A percentile compares a stretch with the other conserved stretches of the same genome.
Evolutionary conservation across 2,888 invertebrate genomes (phyloP).

Genomic region (Phengaris alcon): DNA sequence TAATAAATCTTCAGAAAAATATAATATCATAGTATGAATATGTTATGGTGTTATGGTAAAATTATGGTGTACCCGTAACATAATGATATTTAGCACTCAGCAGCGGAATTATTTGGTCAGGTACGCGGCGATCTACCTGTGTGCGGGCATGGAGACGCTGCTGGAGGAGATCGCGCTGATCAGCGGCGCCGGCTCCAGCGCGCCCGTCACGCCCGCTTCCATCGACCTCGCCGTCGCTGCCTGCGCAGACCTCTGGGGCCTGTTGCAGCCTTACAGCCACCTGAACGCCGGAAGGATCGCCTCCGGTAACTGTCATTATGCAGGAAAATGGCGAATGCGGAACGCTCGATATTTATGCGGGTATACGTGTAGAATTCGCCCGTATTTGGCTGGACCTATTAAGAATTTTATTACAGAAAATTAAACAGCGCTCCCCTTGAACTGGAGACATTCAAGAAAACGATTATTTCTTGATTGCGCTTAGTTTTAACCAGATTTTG

Average conservation of each 20-base stretch:
- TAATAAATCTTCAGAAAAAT: no score
- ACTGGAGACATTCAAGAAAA: no score
- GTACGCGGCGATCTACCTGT: constrained; percentile 92
- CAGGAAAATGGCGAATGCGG: neutral
- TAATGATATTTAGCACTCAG: neutral
- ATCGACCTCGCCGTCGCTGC: constrained; percentile 91
- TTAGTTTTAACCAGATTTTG: no score
- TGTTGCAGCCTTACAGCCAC: constrained; percentile 94
- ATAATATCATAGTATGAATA: no score
- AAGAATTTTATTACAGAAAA: no score
- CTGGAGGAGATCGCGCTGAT: constrained; percentile 87
- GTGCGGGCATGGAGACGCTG: constrained; percentile 93
- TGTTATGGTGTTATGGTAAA: no score
- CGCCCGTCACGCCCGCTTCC: constrained; percentile 88
- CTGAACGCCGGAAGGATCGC: constrained; percentile 93
- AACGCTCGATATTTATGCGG: neutral
- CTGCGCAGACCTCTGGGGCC: constrained; percentile 93
- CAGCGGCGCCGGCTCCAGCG: constrained; percentile 50
- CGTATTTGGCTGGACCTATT: no score
- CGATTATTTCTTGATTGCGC: no score
- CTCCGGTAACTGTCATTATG: constrained; percentile 78
- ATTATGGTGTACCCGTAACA: no score
- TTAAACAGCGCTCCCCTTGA: no score
- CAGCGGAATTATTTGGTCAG: constrained; percentile 54
- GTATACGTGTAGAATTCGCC: neutral